phyloP scores from a whole-genome alignment of 2,888 invertebrate genomes.

The Melieria picta region DNA sequence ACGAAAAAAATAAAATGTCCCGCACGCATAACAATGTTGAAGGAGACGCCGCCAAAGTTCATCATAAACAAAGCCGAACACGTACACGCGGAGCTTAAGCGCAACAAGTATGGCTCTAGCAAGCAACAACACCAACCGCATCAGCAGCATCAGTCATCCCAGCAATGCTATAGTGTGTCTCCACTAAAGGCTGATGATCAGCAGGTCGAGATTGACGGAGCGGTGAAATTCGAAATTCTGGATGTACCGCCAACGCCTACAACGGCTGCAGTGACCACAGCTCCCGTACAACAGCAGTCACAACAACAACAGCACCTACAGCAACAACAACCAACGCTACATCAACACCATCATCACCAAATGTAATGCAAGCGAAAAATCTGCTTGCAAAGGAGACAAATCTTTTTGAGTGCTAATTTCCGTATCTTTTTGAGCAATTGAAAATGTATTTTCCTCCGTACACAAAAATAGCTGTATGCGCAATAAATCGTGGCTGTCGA shows the following conservation, averaged over 20 bases:
- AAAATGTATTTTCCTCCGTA: too few species aligned
- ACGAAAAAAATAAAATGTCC: slow-evolving; percentile 66
- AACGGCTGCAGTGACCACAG: slow-evolving; percentile 8
- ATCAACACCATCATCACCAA: slow-evolving; percentile 30
- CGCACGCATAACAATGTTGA: slow-evolving; percentile 65
- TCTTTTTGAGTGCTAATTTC: too few species aligned
- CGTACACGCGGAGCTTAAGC: slow-evolving; percentile 64
- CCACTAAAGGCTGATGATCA: slow-evolving; percentile 38
- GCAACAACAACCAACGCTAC: slow-evolving; percentile 12
- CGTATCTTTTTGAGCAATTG: too few species aligned
- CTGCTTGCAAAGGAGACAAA: neutral
- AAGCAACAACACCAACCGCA: slow-evolving; percentile 45
- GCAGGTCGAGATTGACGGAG: slow-evolving; percentile 49
- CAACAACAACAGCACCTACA: slow-evolving; percentile 21
- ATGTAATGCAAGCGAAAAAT: neutral
- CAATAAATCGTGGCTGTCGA: too few species aligned
- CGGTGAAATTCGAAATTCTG: slow-evolving; percentile 51
- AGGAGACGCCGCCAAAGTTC: slow-evolving; percentile 65
- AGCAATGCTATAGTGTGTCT: slow-evolving; percentile 5
- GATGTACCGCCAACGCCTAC: slow-evolving; percentile 27
- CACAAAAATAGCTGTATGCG: too few species aligned
- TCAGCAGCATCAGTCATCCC: slow-evolving; percentile 5
- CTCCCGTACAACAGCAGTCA: slow-evolving; percentile 11
- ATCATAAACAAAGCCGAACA: slow-evolving; percentile 65
- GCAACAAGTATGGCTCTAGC: slow-evolving; percentile 63